A percentile compares a stretch with the other conserved stretches of the same genome.
phyloP scores from a whole-genome alignment of 2,113 vertebrate genomes.

The Brachyistius frenatus region DNA sequence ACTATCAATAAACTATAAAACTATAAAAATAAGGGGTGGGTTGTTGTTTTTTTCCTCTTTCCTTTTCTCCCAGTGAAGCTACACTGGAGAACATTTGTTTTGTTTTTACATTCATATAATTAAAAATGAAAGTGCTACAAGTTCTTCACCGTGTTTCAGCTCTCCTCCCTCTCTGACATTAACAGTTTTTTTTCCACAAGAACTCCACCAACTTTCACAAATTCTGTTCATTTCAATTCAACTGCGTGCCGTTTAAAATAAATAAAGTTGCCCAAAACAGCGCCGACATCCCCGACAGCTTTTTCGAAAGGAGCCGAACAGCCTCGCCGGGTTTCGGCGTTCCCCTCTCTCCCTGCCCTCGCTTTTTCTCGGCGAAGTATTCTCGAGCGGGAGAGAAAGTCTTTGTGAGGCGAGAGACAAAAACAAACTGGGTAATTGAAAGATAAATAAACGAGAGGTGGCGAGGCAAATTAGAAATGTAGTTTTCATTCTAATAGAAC shows the following conservation, averaged over 20 bases:
- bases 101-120: not conserved
- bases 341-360: not conserved
- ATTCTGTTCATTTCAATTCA: slow-evolving; percentile 53
- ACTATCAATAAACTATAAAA: too few species aligned
- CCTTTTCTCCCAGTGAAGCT: too few species aligned
- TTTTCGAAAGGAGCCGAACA: slow-evolving; percentile 15
- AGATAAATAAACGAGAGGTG: too few species aligned
- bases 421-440: too few species aligned
- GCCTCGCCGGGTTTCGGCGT: slow-evolving; percentile 15
- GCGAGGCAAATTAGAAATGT: not conserved
- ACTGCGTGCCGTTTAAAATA: slow-evolving; percentile 19
- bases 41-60: too few species aligned
- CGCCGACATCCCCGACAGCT: not conserved
- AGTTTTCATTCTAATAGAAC: not conserved
- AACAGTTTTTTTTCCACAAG: not conserved
- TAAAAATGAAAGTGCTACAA: too few species aligned
- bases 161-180: slow-evolving; percentile 1
- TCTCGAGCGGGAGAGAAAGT: slow-evolving; percentile 34
- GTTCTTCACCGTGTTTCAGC: not conserved
- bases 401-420: not conserved
- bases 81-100: not conserved
- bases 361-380: slow-evolving; percentile 28
- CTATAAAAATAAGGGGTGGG: too few species aligned
- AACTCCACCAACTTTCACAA: slow-evolving; percentile 33
- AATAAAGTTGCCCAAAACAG: slow-evolving; percentile 37